Conservation (phyloP, 2,797 vertebrate genomes). For the Hyperoplus lanceolatus region DNA sequence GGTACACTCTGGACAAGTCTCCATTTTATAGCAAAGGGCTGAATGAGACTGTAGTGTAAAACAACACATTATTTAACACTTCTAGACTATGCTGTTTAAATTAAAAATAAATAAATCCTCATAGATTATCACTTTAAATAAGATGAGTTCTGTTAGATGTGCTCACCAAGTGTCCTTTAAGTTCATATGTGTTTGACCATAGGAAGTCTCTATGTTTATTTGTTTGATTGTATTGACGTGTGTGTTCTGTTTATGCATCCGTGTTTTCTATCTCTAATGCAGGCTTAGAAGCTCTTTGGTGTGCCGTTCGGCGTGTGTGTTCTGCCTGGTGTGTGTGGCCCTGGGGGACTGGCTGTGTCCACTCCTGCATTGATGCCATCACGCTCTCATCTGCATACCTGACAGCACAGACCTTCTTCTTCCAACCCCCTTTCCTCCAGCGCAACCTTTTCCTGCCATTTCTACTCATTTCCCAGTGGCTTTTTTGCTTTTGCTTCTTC, state of each 20-base stretch:
- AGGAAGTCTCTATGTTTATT: constrained; percentile 38
- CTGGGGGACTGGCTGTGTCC: constrained; percentile 67
- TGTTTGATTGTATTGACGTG: constrained; percentile 47
- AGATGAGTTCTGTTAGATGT: not conserved
- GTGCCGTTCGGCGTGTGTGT: constrained; percentile 44
- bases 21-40: not conserved
- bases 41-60: not conserved
- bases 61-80: not conserved
- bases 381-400: constrained; percentile 76
- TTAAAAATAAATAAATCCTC: not conserved
- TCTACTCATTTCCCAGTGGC: constrained; percentile 5
- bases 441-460: constrained; percentile 26
- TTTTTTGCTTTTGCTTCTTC: constrained; percentile 27
- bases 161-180: not conserved
- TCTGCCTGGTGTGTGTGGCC: constrained; percentile 44
- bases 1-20: not conserved
- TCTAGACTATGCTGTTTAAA: not conserved
- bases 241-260: constrained; percentile 54
- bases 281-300: constrained; percentile 58
- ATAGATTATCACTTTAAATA: not conserved
- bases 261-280: constrained; percentile 66
- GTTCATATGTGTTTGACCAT: constrained; percentile 14
- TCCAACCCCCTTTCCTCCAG: constrained; percentile 25
- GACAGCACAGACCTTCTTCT: constrained; percentile 68
- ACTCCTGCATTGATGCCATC: constrained; percentile 71